Evolutionary conservation across 2,888 invertebrate genomes (phyloP).

Genomic region (Noctua fimbriata): DNA sequence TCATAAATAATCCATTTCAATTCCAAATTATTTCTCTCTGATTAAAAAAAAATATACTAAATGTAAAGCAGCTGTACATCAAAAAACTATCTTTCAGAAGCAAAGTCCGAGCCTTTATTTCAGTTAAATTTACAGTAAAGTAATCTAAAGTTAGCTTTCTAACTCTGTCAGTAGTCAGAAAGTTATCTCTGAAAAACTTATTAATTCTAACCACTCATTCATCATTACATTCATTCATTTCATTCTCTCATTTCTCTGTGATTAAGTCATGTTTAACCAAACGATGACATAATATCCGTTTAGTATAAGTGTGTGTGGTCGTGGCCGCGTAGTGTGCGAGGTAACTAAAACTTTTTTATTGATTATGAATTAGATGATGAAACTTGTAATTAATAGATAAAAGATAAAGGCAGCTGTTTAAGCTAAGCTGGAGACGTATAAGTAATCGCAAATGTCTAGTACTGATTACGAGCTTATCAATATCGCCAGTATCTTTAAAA

Average conservation of each 20-base stretch:
- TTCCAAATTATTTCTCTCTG: neutral
- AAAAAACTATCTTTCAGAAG: neutral
- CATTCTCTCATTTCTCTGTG: neutral
- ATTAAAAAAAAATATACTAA: neutral
- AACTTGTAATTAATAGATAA: constrained; percentile 6
- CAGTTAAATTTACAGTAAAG: neutral
- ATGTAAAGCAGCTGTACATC: neutral
- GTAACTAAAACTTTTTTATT: neutral
- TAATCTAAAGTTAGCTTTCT: neutral
- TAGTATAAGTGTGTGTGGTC: neutral
- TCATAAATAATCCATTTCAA: neutral
- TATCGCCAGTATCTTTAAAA: constrained; percentile 25
- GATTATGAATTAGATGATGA: neutral
- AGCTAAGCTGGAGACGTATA: constrained; percentile 13
- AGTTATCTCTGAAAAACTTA: neutral
- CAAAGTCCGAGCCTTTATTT: neutral
- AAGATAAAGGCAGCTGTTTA: neutral
- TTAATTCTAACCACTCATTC: neutral
- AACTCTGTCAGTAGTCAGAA: neutral
- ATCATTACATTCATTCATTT: no score
- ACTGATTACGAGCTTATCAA: constrained; percentile 31
- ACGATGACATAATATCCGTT: neutral
- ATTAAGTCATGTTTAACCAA: neutral
- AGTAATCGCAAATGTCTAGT: constrained; percentile 23
- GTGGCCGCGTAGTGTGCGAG: neutral